Base-by-base conservation (phyloP, 2,888 invertebrate genomes). In the Caenorhabditis doughertyi region DNA sequence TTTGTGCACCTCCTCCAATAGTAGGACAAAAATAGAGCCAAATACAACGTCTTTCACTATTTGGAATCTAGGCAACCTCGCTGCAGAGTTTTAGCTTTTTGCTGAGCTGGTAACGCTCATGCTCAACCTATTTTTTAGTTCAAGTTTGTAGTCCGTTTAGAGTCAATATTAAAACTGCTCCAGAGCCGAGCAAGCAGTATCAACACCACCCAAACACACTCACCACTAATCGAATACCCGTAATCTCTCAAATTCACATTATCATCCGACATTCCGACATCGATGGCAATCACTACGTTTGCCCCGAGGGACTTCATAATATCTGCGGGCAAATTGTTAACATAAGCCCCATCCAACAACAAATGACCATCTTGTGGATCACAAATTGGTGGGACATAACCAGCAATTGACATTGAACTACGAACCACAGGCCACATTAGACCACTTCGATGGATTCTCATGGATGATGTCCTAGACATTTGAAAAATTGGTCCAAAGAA, bases 271-370 rank as follows among this genome's bases (percentile, higher is more conserved):
- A 97, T 97, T 13, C 99, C 98, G 35, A 99, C 99, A 92, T 99
- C 99, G 42, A 99, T 96, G 8, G 99, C 99, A 89, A 99, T 94
- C 88, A 99, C 97, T 90, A 96, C 96, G 89, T 96, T 95, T 0
- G 97, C 97, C 29, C 98, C 98, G 90, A 93, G 92, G 88, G 95
- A 94, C 67, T 85, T 71, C 89, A 89, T 89, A 7, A 89, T 88
- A 76, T 95, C 96, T 97, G 98, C 98, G 95, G 99, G 99, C 92
- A 99, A 95, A 94, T 99, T 99, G 95, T 99, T 99, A 94, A 97
- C 97, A 94, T 99, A 99, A 94, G 99, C 99, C 93, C 99, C 99
- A 94, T 99, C 99, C 94, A 99, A 95, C 92, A 99, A 95, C 92
- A 98, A 95, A 94, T 99, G 98, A 92, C 98, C 98, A 94, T 99